These are phyloP conservation scores for Hyperoplus immaculatus DNA, from an alignment of 2,797 vertebrate species.

Conservation along the genomic window DNA sequence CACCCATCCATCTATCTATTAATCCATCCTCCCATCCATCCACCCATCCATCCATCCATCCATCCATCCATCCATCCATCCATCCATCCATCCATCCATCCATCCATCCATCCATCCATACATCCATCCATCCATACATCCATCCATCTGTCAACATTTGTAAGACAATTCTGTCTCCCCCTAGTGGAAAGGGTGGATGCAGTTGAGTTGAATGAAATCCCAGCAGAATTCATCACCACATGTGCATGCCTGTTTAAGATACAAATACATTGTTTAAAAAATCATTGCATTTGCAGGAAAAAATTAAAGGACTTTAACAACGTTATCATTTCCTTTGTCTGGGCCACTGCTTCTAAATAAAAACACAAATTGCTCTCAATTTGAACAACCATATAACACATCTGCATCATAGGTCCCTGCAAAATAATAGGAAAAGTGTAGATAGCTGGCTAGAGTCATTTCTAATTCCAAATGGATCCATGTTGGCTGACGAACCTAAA, in stretches of 20 bases:
- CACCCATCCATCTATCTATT: too few species aligned
- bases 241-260: neutral
- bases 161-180: neutral
- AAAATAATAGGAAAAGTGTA: conserved; percentile 5
- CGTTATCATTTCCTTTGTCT: neutral
- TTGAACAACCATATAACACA: neutral
- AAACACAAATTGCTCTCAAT: neutral
- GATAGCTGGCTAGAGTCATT: neutral
- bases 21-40: too few species aligned
- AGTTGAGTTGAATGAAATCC: neutral
- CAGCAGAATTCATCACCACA: neutral
- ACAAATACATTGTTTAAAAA: neutral
- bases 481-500: neutral
- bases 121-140: too few species aligned
- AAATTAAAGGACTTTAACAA: neutral
- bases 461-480: conserved; percentile 4
- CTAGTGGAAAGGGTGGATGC: neutral
- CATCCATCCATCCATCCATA: too few species aligned
- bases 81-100: too few species aligned
- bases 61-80: too few species aligned
- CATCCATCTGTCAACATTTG: too few species aligned
- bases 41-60: too few species aligned
- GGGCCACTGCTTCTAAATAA: neutral
- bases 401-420: neutral
- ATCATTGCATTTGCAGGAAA: neutral